Evolutionary conservation across 2,888 invertebrate species (phyloP).

Genomic region (Eumerus sabulonum): DNA sequence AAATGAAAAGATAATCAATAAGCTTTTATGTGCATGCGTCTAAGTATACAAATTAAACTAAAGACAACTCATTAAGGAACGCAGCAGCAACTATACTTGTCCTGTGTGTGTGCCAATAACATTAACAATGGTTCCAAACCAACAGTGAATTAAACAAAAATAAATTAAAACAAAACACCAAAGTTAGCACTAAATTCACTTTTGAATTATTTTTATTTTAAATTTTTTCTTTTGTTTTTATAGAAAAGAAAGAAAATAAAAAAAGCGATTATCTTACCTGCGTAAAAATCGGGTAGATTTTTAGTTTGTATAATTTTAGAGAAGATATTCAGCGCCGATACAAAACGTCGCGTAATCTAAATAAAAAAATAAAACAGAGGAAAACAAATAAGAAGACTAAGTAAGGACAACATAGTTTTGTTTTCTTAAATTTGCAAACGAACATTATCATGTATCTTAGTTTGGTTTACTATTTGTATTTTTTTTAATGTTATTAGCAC

Average conservation of each 20-base stretch:
- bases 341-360: slow-evolving; percentile 80
- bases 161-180: slow-evolving; percentile 6
- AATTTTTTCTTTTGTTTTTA: no score
- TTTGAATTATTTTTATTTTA: no score
- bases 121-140: slow-evolving; percentile 51
- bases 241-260: slow-evolving; percentile 28
- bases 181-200: slow-evolving; percentile 11
- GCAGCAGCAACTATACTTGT: slow-evolving; percentile 38
- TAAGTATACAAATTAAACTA: slow-evolving; percentile 11
- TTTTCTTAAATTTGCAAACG: slow-evolving; percentile 37
- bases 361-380: slow-evolving; percentile 76
- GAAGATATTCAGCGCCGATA: slow-evolving; percentile 79
- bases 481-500: slow-evolving; percentile 76
- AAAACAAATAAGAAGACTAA: slow-evolving; percentile 76
- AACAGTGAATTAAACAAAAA: slow-evolving; percentile 34
- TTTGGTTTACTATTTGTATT: slow-evolving; percentile 37
- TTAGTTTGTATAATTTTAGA: slow-evolving; percentile 75
- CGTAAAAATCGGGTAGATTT: slow-evolving; percentile 68
- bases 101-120: slow-evolving; percentile 73
- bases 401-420: slow-evolving; percentile 53
- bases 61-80: no score
- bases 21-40: slow-evolving; percentile 26
- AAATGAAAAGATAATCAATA: no score
- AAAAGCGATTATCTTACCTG: slow-evolving; percentile 66
- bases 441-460: slow-evolving; percentile 26